Conservation (phyloP, 2,888 invertebrate species). For the Isoperla grammatica region DNA sequence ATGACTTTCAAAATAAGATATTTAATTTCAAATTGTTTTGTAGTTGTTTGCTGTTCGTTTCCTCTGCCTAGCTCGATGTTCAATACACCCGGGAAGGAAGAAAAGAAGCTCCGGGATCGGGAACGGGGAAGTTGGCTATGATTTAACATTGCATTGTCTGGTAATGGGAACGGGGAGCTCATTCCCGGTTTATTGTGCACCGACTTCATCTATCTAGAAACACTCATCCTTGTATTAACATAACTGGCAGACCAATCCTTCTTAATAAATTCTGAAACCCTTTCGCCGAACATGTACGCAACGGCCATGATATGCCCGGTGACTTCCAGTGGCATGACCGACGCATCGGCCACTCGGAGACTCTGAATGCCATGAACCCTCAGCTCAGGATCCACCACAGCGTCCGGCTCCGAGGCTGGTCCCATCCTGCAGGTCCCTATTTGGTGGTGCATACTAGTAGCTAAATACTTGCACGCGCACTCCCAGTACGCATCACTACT, state of each 20-base stretch:
- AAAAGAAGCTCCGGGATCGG: too few relatives aligned
- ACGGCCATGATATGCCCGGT: constrained; percentile 90
- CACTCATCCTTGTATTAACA: too few relatives aligned
- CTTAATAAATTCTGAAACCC: constrained; percentile 80
- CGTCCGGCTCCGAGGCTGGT: constrained; percentile 65
- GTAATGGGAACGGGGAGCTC: too few relatives aligned
- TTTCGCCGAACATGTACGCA: constrained; percentile 85
- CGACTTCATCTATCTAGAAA: too few relatives aligned
- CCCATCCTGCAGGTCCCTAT: constrained; percentile 88
- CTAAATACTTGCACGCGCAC: constrained; percentile 77
- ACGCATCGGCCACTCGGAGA: constrained; percentile 78
- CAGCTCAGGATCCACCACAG: constrained; percentile 76
- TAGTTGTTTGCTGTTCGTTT: too few relatives aligned
- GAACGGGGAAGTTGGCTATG: too few relatives aligned
- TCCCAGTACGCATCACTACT: constrained; percentile 79
- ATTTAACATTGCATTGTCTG: too few relatives aligned
- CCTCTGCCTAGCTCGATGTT: too few relatives aligned
- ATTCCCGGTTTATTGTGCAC: too few relatives aligned
- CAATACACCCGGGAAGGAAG: too few relatives aligned
- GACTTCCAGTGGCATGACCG: constrained; percentile 82
- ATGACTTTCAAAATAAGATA: too few relatives aligned
- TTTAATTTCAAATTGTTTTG: too few relatives aligned
- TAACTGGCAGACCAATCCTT: constrained; percentile 60
- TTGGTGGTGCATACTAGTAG: constrained; percentile 88
- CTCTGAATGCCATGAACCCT: constrained; percentile 68